Conservation (phyloP, 2,113 vertebrate genomes). For the Speoplatyrhinus poulsoni region DNA sequence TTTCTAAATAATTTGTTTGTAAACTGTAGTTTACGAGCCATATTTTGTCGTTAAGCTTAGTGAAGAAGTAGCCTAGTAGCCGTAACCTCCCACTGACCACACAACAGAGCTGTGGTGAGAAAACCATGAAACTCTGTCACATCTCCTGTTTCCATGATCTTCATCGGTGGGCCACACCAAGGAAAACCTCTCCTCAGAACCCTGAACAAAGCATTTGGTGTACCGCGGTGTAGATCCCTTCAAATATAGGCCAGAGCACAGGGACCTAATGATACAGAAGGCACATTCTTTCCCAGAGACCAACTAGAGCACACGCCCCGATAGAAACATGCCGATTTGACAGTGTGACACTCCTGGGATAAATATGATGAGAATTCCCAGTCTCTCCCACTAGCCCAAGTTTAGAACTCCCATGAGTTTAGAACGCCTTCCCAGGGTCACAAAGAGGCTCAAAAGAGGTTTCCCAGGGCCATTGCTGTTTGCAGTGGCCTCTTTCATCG, state of each 20-base stretch:
- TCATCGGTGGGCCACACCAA: constrained; percentile 52
- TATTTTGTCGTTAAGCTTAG: constrained; percentile 19
- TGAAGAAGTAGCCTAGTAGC: constrained; percentile 14
- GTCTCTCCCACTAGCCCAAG: constrained; percentile 31
- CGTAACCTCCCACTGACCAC: constrained; percentile 16
- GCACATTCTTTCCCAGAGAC: constrained; percentile 63
- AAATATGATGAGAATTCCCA: constrained; percentile 36
- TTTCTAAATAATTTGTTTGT: too few species aligned
- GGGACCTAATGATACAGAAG: constrained; percentile 40
- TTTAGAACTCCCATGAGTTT: constrained; percentile 23
- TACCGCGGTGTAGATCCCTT: constrained; percentile 51
- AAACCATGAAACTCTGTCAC: constrained; percentile 30
- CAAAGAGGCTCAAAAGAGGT: background rate
- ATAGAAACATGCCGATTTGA: constrained; percentile 43
- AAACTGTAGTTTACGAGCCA: background rate
- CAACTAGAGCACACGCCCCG: constrained; percentile 53
- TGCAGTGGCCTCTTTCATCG: background rate
- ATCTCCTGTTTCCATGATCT: constrained; percentile 41
- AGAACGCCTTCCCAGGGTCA: constrained; percentile 11
- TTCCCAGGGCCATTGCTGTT: constrained; percentile 16
- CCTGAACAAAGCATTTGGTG: constrained; percentile 55
- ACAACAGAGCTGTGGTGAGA: constrained; percentile 21
- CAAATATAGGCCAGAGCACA: constrained; percentile 64
- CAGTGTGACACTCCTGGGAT: constrained; percentile 32
- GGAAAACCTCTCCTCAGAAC: constrained; percentile 51